These are phyloP conservation scores for Genyomyrus donnyi DNA, from an alignment of 2,113 vertebrate species.

Conservation along the genomic window DNA sequence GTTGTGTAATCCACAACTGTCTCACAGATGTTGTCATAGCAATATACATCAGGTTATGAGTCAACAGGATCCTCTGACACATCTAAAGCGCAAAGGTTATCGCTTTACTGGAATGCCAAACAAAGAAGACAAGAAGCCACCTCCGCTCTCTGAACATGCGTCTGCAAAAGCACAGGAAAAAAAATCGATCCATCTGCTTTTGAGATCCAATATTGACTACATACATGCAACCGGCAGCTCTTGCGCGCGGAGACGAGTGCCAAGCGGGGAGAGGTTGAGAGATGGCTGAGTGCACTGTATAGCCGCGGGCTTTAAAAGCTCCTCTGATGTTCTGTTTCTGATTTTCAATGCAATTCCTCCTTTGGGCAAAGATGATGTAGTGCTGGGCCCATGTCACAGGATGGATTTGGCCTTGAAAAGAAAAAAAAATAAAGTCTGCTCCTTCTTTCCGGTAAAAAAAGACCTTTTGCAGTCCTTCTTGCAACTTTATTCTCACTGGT, in stretches of 20 bases:
- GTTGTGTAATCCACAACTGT: background rate
- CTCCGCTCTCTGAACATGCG: slow-evolving; percentile 37
- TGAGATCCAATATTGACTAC: slow-evolving; percentile 58
- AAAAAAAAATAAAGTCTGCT: background rate
- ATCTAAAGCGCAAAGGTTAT: background rate
- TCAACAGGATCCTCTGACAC: background rate
- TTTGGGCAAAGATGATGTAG: slow-evolving; percentile 52
- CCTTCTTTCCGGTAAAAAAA: slow-evolving; percentile 39
- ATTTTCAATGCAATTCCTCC: slow-evolving; percentile 60
- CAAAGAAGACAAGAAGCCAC: slow-evolving; percentile 36
- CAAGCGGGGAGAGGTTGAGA: slow-evolving; percentile 52
- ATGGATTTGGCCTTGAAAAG: slow-evolving; percentile 26
- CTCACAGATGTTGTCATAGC: background rate
- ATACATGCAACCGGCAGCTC: slow-evolving; percentile 43
- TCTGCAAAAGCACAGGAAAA: background rate
- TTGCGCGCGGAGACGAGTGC: slow-evolving; percentile 36
- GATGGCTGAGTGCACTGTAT: slow-evolving; percentile 58
- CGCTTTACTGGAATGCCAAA: slow-evolving; percentile 34
- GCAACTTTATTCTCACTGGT: slow-evolving; percentile 49
- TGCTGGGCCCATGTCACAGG: slow-evolving; percentile 66
- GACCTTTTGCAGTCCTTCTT: slow-evolving; percentile 33
- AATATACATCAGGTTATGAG: background rate
- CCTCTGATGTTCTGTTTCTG: slow-evolving; percentile 68
- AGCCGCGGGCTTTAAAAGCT: slow-evolving; percentile 61
- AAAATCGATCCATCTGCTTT: slow-evolving; percentile 58